Conservation (phyloP, 2,113 vertebrate species). For the Suricata suricatta region DNA sequence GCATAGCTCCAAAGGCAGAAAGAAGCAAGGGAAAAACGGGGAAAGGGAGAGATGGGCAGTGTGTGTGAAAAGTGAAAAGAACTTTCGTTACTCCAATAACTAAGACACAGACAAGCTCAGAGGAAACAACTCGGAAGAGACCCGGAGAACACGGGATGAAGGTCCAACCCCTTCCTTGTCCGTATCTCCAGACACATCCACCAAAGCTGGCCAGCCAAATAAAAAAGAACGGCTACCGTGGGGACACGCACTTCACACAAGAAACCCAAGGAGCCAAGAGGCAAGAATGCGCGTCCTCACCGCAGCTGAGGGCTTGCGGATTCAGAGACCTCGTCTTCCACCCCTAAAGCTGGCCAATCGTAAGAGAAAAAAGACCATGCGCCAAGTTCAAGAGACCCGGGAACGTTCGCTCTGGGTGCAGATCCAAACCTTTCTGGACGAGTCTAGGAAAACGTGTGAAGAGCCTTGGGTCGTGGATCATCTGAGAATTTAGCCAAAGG, state of each 20-base stretch:
- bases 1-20: not conserved
- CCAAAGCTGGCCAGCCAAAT: not conserved
- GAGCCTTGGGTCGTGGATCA: too few species aligned
- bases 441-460: not conserved
- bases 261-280: not conserved
- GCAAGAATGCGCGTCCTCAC: not conserved
- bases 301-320: not conserved
- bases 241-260: accelerated
- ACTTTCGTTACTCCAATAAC: not conserved
- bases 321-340: not conserved
- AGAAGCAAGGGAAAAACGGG: not conserved
- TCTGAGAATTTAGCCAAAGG: not conserved
- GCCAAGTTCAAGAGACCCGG: not conserved
- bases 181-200: not conserved
- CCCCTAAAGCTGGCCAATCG: not conserved
- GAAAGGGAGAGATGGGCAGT: not conserved
- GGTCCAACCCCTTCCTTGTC: not conserved
- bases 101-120: not conserved
- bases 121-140: not conserved
- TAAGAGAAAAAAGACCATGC: not conserved
- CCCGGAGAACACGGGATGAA: not conserved
- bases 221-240: accelerated
- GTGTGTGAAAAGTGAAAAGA: not conserved
- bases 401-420: not conserved
- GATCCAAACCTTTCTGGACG: not conserved